Evolutionary conservation across 2,797 vertebrate genomes (phyloP), one percentile per base, ranked within the genome.

Genomic region (Bradypus variegatus): DNA sequence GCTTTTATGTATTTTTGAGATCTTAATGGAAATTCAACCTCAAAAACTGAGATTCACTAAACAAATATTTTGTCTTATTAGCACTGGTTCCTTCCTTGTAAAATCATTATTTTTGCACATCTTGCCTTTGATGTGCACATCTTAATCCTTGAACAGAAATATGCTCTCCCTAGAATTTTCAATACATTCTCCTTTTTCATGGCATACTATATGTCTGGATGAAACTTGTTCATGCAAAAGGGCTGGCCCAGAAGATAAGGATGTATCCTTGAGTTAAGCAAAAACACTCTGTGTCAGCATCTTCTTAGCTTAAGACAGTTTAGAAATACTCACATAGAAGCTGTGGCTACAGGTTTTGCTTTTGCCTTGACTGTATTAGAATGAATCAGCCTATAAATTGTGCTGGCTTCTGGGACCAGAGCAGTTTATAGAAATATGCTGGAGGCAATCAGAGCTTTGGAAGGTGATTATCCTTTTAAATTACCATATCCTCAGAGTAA

Each of bases 81-180:
- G 76, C 88, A n/a, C 38, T 58, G 9, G 15, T 70, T 82, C 55
- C 31, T 91, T 92, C 79, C n/a, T 58, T n/a, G 6, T 83, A 73
- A 89, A 90, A 84, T 45, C 62, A 25, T 85, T 78, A 31, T 45
- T 91, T 75, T 89, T 86, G 41, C 58, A 65, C 18, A 27, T 89
- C 50, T 73, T 72, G 27, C 45, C 55, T 79, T 77, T 83, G 65
- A 23, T 78, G 50, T 90, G 41, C 41, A 45, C 21, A 62, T 62
- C 76, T 86, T 73, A 83, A 78, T 70, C 41, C n/a, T 41, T 88
- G 21, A 86, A 73, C 72, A 87, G 91, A 95, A 95, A 93, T 78
- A 38, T 38, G 8, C 67, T 91, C 65, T 95, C 78, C 88, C 80
- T 94, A 93, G 89, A 92, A 86, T 95, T 94, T 89, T 94, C 81